Conservation (phyloP, 2,888 invertebrate genomes). For the Phania funesta region DNA sequence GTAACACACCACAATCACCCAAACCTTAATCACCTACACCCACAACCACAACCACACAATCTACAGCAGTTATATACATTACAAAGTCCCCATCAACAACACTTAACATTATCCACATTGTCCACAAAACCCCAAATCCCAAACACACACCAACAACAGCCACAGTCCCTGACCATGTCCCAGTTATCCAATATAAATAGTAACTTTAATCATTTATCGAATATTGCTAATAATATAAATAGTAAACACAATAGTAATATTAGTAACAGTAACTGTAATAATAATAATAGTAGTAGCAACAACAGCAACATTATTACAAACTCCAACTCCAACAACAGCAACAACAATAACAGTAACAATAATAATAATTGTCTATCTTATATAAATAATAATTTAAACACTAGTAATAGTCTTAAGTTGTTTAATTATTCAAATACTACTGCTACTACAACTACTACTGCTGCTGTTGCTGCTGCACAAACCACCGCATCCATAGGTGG, state of each 20-base stretch:
- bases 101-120: conserved; percentile 66
- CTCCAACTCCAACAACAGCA: conserved; percentile 58
- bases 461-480: conserved; percentile 31
- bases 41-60: conserved; percentile 73
- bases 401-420: conserved; percentile 69
- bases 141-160: conserved; percentile 52
- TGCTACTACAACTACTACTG: conserved; percentile 41
- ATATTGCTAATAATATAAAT: conserved; percentile 51
- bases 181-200: conserved; percentile 60
- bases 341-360: conserved; percentile 69
- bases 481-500: conserved; percentile 1
- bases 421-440: conserved; percentile 53
- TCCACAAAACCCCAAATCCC: conserved; percentile 56
- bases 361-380: conserved; percentile 71
- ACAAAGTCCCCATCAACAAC: conserved; percentile 66
- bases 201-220: conserved; percentile 58
- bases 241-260: conserved; percentile 50
- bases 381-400: conserved; percentile 71
- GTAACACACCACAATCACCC: conserved; percentile 71
- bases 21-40: conserved; percentile 68
- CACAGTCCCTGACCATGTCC: conserved; percentile 54
- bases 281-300: conserved; percentile 66
- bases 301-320: conserved; percentile 61
- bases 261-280: conserved; percentile 64
- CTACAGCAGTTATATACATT: conserved; percentile 60